Percentiles rank a stretch among this genome's conserved stretches.
Conservation (phyloP, 2,888 invertebrate species). For the Lasioglossum oenotherae region DNA sequence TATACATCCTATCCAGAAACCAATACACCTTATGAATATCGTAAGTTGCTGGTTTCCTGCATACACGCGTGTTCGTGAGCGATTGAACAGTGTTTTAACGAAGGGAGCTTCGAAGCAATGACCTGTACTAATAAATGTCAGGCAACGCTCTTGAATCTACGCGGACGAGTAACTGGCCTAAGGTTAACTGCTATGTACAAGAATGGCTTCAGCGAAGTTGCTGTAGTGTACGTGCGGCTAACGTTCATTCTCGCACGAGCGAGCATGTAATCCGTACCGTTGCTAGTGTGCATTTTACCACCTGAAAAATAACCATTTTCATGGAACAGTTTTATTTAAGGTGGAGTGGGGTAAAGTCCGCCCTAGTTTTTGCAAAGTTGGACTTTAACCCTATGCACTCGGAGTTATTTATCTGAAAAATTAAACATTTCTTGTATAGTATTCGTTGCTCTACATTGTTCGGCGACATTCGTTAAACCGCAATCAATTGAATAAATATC, state of each 20-base stretch:
- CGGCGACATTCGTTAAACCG: neutral
- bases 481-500: constrained; percentile 14
- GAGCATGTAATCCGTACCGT: constrained; percentile 43
- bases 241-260: constrained; percentile 10
- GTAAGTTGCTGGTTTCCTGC: constrained; percentile 6
- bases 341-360: too few species aligned
- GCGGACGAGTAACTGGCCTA: constrained; percentile 62
- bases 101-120: constrained; percentile 67
- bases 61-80: neutral
- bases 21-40: constrained; percentile 20
- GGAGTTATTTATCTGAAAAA: too few species aligned
- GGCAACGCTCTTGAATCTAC: constrained; percentile 47
- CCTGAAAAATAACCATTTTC: constrained; percentile 15
- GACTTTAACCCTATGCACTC: too few species aligned
- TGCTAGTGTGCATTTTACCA: constrained; percentile 28
- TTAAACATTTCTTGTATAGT: too few species aligned
- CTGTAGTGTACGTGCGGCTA: neutral
- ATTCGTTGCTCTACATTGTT: neutral
- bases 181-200: constrained; percentile 64
- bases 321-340: too few species aligned
- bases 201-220: constrained; percentile 59
- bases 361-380: too few species aligned
- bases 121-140: constrained; percentile 75
- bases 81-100: constrained; percentile 32
- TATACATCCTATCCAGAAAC: constrained; percentile 9